Conservation (phyloP, 2,888 invertebrate genomes). For the Tachina grossa region DNA sequence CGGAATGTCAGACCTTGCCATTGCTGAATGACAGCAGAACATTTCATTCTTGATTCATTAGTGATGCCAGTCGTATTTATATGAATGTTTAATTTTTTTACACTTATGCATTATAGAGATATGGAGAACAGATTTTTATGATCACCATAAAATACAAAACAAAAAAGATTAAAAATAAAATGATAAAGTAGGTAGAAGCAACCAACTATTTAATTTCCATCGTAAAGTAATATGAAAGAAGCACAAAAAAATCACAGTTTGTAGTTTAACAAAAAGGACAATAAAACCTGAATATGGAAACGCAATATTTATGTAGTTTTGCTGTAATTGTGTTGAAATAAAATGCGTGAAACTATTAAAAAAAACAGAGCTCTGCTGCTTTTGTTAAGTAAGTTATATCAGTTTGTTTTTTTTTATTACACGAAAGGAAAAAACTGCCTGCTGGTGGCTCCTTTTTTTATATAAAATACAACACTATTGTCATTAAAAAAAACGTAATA, state of each 20-base stretch:
- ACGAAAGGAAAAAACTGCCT: conserved; percentile 21
- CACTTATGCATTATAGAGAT: not conserved
- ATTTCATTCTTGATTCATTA: conserved; percentile 59
- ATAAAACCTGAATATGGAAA: conserved; percentile 31
- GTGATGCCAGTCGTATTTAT: conserved; percentile 50
- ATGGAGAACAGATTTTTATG: conserved; percentile 48
- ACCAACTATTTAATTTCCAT: conserved; percentile 24
- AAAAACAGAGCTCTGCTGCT: conserved; percentile 19
- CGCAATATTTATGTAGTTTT: conserved; percentile 14
- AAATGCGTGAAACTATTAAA: conserved; percentile 50
- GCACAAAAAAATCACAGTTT: conserved; percentile 31
- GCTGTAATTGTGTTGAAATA: conserved; percentile 43
- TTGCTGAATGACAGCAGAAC: conserved; percentile 30
- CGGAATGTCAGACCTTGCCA: no score
- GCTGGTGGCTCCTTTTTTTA: not conserved
- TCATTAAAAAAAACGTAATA: conserved; percentile 37
- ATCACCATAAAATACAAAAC: conserved; percentile 42
- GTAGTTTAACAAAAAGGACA: conserved; percentile 33
- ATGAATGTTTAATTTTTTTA: not conserved
- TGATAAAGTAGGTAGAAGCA: not conserved
- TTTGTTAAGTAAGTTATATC: conserved; percentile 43
- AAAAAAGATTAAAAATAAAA: not conserved
- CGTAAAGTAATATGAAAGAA: conserved; percentile 20
- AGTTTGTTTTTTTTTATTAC: conserved; percentile 40
- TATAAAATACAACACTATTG: conserved; percentile 30